Base-by-base conservation (phyloP, 2,888 invertebrate species). In the Eulithis prunata region DNA sequence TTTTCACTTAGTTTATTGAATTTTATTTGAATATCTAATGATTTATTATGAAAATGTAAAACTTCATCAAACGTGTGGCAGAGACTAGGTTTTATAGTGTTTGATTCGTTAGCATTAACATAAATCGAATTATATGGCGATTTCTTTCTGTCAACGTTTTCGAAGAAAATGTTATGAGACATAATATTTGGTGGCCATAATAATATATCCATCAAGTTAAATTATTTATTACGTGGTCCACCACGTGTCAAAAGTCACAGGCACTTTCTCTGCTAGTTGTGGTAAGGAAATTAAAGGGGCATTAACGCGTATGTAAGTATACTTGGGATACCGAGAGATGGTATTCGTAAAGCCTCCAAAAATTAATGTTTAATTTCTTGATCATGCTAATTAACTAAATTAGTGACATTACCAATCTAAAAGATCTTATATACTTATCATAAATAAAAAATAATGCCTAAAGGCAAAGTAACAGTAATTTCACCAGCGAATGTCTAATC, bases 221-320 rank as follows among this genome's bases (percentile, higher is more conserved):
- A 32, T 32, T 32, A 32, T 32, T 32, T 46, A 13, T 49, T 63
- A 52, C 52, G 14, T 51, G 45, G 51, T 56, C 61, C 38, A 60
- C 51, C 41, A 54, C 21, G 11, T 47, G 57, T 62, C 13, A 62
- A 52, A 56, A 61, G 66, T 63, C 46, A 47, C 54, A 62, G 57
- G 56, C 49, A 68, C 69, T 71, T 69, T 72, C 72, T 66, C 67
- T 14, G 28, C 13, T 32, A 11, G 13, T 43, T n/a, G 47, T 13
- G 14, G 3, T 41, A 41, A 32, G 32, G 5, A 32, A 32, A 32
- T 32, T 3, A 32, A 32, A 32, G 32, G 4, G 6, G 32, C 6
- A 32, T 32, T 32, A 32, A 21, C 21, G 2, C 21, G 21, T 21
- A 21, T 21, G 32, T 32, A 3, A 6, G 32, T 32, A 32, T 4